Evolutionary conservation across 2,113 vertebrate genomes (phyloP), one percentile per base, ranked within the genome.

Genomic region (Megaceryle maxima): DNA sequence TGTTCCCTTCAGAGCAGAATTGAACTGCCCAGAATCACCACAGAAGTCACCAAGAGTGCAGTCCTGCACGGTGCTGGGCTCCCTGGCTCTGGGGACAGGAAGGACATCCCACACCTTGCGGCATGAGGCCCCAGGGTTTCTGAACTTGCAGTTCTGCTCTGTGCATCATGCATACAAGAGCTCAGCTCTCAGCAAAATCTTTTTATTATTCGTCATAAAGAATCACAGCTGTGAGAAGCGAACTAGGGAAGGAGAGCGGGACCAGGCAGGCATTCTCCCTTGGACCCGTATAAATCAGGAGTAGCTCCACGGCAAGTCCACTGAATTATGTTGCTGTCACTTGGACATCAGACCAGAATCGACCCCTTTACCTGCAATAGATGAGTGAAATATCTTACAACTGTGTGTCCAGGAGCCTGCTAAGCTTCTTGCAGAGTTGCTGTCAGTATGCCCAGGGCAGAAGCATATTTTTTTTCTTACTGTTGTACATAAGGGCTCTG

Each of bases 191-290:
- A 88, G 85, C 93, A 95, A 83, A 94, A 96, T 66, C 94, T 64
- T 92, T 97, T 94, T 86, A 93, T 93, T 93, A 66, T 83, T 93
- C 20, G 9, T 39, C 91, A 83, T 93, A 96, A 96, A 92, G 92
- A 84, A 90, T 67, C 72, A 31, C 89, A 90, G 94, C 87, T 92
- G 87, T 59, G 89, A 76, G 51, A 76, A 91, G 72, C 1, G 6
- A 80, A 57, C 1, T 7, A 60, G 84, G 88, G 91, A 82, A 92
- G 90, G 83, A 51, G 84, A 87, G 69, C 8, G 51, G 87, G 94
- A 81, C 31, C 25, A 37, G 87, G 72, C 83, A 93, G 25, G 51
- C 66, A 15, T 41, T 56, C 75, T 93, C 35, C 53, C 25, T 82
- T 24, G 1, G n/a, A 50, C 70, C 3, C 1, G 33, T 11, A 80